Evolutionary conservation across 2,797 vertebrate species (phyloP), one percentile per base, ranked within the genome.

Genomic region (Phalloptychus januarius): DNA sequence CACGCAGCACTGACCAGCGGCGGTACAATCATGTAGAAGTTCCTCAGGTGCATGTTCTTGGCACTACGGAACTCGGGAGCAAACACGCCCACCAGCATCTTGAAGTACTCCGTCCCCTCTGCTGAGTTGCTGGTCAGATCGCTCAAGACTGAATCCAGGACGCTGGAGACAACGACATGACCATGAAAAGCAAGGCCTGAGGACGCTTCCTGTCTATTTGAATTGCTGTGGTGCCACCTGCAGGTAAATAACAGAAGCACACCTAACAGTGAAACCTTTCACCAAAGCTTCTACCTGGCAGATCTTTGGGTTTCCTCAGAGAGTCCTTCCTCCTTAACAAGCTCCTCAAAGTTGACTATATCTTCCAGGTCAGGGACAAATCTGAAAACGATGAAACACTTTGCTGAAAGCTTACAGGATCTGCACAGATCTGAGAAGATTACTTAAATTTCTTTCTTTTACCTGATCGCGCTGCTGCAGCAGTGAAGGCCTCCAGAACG

Each of bases 351-450:
- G 93, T 98, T 99, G 50, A 99, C 97, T 6, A 99, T 99, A 85
- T 99, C 98, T 95, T 99, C 98, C 87, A 99, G 95, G 92, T 99
- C 98, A 12, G 98, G 98, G 86, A 99, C 98, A 89, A 99, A 99
- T 90, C 98, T 99, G 89, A 1, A 85, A 58, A 79, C 65, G 70
- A 77, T 3, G 36, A 77, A 6, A 50, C 1, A 7, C 38, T 36
- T 42, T 25, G 65, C 33, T 11, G 18, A 38, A 11, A 38, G 8
- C 25, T 10, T 69, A 44, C 13, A 67, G 16, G 40, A 2, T 8
- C 25, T 1, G 25, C 4, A 25, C 2, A 44, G 40, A 13, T 44
- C 1, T 8, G 31, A 33, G 6, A 63, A 40, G 12, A 28, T 70
- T 45, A 44, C 25, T 69, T 42, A 10, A 65, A 65, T 40, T 38